Evolutionary conservation across 2,797 vertebrate species (phyloP).

Genomic region (Enteromius fasciolatus): DNA sequence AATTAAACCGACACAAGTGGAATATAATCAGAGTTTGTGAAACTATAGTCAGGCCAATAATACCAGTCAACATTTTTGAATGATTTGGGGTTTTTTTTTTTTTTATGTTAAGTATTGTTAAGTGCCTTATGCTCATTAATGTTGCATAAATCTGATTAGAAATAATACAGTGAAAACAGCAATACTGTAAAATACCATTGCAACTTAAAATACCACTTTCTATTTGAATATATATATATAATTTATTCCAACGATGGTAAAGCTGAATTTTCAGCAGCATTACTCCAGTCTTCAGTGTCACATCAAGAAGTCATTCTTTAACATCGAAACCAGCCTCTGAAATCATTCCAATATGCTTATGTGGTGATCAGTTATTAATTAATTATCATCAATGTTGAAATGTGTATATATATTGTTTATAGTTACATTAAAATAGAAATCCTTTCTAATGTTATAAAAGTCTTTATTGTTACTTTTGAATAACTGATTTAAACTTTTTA

Average conservation of each 20-base stretch:
- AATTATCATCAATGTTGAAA: neutral
- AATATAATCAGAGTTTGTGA: conserved; percentile 7
- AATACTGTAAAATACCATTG: neutral
- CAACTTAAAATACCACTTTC: neutral
- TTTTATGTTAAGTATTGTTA: neutral
- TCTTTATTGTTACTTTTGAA: too few relatives aligned
- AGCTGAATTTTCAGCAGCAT: neutral
- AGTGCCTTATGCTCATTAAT: neutral
- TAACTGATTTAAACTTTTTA: too few relatives aligned
- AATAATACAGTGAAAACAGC: neutral
- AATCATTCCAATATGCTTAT: neutral
- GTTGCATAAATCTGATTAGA: neutral
- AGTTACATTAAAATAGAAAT: too few relatives aligned
- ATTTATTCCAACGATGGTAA: neutral
- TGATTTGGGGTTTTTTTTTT: neutral
- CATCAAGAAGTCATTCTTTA: neutral
- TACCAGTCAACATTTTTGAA: neutral
- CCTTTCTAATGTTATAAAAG: too few relatives aligned
- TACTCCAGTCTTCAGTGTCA: neutral
- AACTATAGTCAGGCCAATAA: neutral
- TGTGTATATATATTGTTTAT: too few relatives aligned
- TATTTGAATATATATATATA: neutral
- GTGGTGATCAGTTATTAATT: neutral
- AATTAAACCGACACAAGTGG: conserved; percentile 12
- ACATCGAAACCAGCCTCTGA: neutral